Evolutionary conservation across 2,888 invertebrate genomes (phyloP).

Genomic region (Hemistola chrysoprasaria): DNA sequence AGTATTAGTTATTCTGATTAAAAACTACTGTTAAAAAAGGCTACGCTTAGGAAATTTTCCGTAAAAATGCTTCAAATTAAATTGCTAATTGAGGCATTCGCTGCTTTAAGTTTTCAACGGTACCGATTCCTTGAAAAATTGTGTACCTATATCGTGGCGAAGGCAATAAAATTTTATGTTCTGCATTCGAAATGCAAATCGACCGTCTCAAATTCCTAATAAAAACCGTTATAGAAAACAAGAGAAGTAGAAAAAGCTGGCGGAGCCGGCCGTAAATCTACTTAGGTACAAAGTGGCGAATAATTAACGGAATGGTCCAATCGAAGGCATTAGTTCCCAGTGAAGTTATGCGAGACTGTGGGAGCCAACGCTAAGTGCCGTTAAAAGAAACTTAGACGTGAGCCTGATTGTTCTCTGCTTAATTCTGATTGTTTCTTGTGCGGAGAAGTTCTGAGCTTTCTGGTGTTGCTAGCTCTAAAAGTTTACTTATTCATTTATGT

Average conservation of each 20-base stretch:
- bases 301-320: conserved; percentile 82
- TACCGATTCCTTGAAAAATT: conserved; percentile 27
- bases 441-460: conserved; percentile 66
- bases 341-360: conserved; percentile 63
- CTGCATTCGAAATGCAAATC: conserved; percentile 58
- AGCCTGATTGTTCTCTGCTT: conserved; percentile 74
- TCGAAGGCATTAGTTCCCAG: conserved; percentile 76
- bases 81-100: conserved; percentile 14
- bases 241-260: conserved; percentile 53
- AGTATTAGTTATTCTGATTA: no score
- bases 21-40: no score
- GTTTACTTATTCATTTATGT: conserved; percentile 41
- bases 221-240: conserved; percentile 61
- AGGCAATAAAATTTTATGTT: conserved; percentile 47
- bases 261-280: conserved; percentile 73
- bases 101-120: conserved; percentile 20
- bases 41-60: no score
- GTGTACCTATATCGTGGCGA: conserved; percentile 34
- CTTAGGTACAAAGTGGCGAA: conserved; percentile 81
- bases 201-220: conserved; percentile 56
- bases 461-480: conserved; percentile 65
- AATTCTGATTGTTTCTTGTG: conserved; percentile 77
- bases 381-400: conserved; percentile 80
- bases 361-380: conserved; percentile 71
- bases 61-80: conserved; percentile 10